Evolutionary conservation across 2,113 vertebrate genomes (phyloP).

Genomic region (Stictonetta naevosa): DNA sequence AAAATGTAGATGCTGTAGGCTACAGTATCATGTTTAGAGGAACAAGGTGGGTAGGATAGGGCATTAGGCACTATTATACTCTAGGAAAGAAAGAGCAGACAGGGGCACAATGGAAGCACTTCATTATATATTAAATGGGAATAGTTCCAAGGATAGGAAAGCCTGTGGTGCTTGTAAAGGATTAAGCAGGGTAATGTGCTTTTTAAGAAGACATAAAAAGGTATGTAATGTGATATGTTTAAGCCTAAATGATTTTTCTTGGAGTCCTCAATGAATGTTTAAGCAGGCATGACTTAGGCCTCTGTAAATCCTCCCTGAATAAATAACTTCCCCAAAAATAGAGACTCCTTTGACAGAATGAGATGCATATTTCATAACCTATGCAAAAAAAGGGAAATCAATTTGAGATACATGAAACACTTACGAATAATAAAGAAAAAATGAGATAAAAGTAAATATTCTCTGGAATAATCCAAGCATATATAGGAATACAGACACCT

Average conservation of each 20-base stretch:
- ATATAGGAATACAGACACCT: neutral
- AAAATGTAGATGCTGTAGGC: neutral
- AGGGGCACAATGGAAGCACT: slow-evolving; percentile 38
- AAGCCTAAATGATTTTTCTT: slow-evolving; percentile 67
- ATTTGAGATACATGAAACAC: neutral
- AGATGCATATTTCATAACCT: slow-evolving; percentile 39
- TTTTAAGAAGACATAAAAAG: slow-evolving; percentile 69
- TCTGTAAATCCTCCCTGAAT: slow-evolving; percentile 47
- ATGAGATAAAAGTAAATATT: neutral
- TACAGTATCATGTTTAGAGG: slow-evolving; percentile 22
- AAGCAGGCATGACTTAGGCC: slow-evolving; percentile 56
- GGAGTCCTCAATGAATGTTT: slow-evolving; percentile 65
- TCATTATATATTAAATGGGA: slow-evolving; percentile 63
- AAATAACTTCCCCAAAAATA: slow-evolving; percentile 18
- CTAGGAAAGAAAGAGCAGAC: slow-evolving; percentile 51
- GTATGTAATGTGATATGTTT: slow-evolving; percentile 68
- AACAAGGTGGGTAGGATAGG: slow-evolving; percentile 43
- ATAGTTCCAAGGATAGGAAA: slow-evolving; percentile 56
- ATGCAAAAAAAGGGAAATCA: slow-evolving; percentile 17
- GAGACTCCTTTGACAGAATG: slow-evolving; percentile 21
- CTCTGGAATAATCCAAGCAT: neutral
- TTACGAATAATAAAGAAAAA: slow-evolving; percentile 2
- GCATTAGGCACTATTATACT: slow-evolving; percentile 48
- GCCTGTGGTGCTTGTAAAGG: slow-evolving; percentile 66
- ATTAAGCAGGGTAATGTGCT: slow-evolving; percentile 69